Evolutionary conservation across 2,113 vertebrate species (phyloP).

Genomic region (Thryonomys swinderianus): DNA sequence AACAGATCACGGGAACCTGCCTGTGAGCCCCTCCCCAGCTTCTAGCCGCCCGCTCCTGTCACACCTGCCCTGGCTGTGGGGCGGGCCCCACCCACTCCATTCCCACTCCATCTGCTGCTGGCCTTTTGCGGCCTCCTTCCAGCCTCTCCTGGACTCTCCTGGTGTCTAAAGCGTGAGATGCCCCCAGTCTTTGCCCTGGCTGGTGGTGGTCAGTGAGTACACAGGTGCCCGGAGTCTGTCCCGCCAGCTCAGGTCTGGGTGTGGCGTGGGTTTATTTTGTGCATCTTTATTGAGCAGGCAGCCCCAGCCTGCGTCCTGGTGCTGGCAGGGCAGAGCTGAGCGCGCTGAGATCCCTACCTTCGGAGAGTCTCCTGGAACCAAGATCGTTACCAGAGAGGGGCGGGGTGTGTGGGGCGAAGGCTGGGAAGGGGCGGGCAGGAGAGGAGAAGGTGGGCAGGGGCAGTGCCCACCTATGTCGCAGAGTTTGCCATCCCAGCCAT

Average conservation of each 20-base stretch:
- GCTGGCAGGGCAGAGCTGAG: neutral
- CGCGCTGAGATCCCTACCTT: neutral
- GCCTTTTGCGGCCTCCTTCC: neutral
- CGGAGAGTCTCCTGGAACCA: neutral
- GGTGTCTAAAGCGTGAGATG: neutral
- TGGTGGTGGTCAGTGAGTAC: neutral
- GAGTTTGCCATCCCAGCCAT: constrained; percentile 94
- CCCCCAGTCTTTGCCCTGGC: neutral
- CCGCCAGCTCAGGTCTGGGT: neutral
- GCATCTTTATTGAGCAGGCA: constrained; percentile 46
- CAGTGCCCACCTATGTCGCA: constrained; percentile 92
- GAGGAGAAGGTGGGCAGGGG: neutral
- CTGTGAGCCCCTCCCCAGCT: neutral
- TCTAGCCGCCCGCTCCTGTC: neutral
- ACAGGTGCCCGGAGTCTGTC: neutral
- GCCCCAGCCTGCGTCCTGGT: neutral
- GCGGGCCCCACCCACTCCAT: fast-evolving
- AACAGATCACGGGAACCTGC: neutral
- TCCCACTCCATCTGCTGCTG: neutral
- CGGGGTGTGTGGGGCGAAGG: fast-evolving
- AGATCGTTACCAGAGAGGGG: neutral
- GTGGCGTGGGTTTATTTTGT: neutral
- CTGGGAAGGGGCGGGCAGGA: neutral
- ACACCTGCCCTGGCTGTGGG: neutral
- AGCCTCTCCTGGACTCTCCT: neutral